These are phyloP conservation scores for Psittacula derbiana DNA, from an alignment of 2,797 vertebrate genomes.

Conservation along the genomic window DNA sequence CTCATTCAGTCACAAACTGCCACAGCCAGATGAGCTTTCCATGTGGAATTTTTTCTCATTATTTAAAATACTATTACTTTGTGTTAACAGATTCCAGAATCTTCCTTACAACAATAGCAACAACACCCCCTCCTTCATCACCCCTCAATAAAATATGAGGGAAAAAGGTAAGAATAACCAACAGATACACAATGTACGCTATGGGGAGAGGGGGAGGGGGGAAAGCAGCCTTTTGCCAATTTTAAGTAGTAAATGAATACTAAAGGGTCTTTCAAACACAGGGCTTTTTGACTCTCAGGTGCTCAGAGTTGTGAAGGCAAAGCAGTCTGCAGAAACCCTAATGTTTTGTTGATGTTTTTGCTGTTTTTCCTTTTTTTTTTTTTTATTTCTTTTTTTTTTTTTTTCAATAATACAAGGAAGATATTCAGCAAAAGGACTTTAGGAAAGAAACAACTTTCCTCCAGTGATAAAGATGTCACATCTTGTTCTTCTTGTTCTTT, in stretches of 20 bases:
- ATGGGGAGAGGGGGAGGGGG: background rate
- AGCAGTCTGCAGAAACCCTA: slow-evolving; percentile 32
- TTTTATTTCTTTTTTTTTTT: no score
- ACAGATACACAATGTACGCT: slow-evolving; percentile 9
- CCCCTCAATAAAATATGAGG: background rate
- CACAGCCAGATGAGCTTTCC: slow-evolving; percentile 82
- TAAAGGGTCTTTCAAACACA: slow-evolving; percentile 21
- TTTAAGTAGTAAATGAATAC: slow-evolving; percentile 25
- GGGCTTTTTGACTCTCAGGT: slow-evolving; percentile 17
- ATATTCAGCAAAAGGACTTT: slow-evolving; percentile 37
- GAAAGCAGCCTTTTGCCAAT: background rate
- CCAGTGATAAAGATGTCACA: slow-evolving; percentile 52
- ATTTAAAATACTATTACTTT: slow-evolving; percentile 79
- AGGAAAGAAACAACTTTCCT: slow-evolving; percentile 12
- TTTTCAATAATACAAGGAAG: background rate
- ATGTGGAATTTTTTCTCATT: slow-evolving; percentile 81
- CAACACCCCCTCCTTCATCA: slow-evolving; percentile 2
- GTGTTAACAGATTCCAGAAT: slow-evolving; percentile 77
- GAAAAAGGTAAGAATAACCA: slow-evolving; percentile 33
- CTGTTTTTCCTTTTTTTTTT: no score
- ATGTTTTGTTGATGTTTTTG: slow-evolving; percentile 41
- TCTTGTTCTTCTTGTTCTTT: background rate
- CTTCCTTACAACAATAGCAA: slow-evolving; percentile 65
- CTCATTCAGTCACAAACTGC: slow-evolving; percentile 83
- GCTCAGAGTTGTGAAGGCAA: slow-evolving; percentile 44